Conservation (phyloP, 2,113 vertebrate genomes). For the Casuarius casuarius region DNA sequence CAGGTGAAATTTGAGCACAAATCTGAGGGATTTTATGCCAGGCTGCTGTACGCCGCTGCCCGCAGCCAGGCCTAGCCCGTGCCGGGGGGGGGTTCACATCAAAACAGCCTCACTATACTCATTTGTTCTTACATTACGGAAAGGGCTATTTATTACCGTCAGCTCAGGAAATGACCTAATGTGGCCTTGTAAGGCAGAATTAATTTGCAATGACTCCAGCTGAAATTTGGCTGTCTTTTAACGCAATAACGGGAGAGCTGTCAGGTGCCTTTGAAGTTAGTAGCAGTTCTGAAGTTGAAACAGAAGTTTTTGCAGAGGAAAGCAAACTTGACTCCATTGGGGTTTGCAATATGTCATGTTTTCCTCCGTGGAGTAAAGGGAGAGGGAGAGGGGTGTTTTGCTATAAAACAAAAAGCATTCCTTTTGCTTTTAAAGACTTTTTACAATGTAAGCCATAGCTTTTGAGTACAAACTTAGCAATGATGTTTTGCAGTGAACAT, state of each 20-base stretch:
- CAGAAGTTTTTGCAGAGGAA: constrained; percentile 66
- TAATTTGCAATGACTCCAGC: constrained; percentile 75
- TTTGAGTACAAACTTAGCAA: constrained; percentile 6
- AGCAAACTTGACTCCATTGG: constrained; percentile 40
- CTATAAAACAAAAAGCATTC: neutral
- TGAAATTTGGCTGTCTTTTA: constrained; percentile 74
- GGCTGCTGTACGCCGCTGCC: neutral
- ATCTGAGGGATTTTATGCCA: neutral
- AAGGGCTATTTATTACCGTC: constrained; percentile 73
- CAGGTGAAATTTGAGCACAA: neutral
- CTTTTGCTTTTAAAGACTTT: constrained; percentile 12
- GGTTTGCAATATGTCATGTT: neutral
- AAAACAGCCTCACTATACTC: constrained; percentile 25
- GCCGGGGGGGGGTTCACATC: neutral
- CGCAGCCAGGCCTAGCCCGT: neutral
- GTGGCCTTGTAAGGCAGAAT: constrained; percentile 75
- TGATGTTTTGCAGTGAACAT: constrained; percentile 23
- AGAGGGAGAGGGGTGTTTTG: neutral
- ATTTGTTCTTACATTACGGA: constrained; percentile 63
- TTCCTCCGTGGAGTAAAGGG: constrained; percentile 10
- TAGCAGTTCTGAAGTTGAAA: constrained; percentile 74
- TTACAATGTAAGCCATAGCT: neutral
- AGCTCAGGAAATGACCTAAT: constrained; percentile 74
- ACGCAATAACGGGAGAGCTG: constrained; percentile 74
- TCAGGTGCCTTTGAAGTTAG: constrained; percentile 76